Evolutionary conservation across 2,113 vertebrate genomes (phyloP).

Genomic region (Brachypteracias leptosomus): DNA sequence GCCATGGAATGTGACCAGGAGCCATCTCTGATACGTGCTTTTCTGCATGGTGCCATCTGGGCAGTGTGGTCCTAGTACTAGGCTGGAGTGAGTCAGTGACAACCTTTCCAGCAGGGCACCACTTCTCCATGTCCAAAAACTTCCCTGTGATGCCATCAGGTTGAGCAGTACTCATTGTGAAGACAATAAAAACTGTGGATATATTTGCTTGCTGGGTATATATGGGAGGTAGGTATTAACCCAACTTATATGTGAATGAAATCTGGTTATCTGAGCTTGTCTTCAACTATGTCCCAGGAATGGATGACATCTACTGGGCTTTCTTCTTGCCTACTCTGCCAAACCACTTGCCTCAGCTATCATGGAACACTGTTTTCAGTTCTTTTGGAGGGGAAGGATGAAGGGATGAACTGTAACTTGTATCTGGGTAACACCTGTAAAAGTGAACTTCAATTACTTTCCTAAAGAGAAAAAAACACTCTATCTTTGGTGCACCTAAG

Average conservation of each 20-base stretch:
- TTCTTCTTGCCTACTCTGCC: background rate
- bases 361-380: background rate
- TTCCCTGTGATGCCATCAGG: background rate
- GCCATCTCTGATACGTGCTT: background rate
- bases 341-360: background rate
- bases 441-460: background rate
- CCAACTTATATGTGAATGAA: background rate
- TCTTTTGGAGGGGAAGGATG: background rate
- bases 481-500: background rate
- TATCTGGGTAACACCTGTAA: background rate
- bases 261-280: background rate
- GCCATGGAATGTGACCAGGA: accelerated
- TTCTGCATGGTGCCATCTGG: background rate
- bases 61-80: background rate
- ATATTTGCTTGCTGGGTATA: background rate
- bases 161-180: background rate
- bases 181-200: background rate
- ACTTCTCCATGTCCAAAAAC: background rate
- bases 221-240: background rate
- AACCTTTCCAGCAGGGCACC: background rate
- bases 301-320: background rate
- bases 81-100: background rate
- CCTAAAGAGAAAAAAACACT: background rate
- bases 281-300: background rate
- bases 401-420: background rate